phyloP scores from a whole-genome alignment of 2,797 vertebrate species.

The Channallabes apus region DNA sequence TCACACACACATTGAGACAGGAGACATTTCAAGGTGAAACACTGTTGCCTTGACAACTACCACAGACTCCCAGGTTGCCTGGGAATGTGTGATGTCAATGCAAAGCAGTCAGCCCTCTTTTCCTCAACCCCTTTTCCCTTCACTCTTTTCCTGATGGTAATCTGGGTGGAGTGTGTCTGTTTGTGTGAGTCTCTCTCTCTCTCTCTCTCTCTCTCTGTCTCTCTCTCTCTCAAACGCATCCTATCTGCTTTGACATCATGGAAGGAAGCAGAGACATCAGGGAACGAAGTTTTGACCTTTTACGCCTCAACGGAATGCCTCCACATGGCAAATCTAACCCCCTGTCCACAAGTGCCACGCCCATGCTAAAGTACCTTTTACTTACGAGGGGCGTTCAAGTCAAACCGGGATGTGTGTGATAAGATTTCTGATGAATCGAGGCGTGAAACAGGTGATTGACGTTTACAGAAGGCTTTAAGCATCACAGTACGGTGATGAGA shows the following conservation, averaged over 20 bases:
- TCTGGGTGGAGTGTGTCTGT: neutral
- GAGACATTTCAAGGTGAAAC: conserved; percentile 75
- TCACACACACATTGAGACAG: conserved; percentile 44
- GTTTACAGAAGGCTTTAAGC: no score
- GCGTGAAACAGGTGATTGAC: no score
- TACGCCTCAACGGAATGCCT: neutral
- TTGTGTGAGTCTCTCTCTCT: neutral
- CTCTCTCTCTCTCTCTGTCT: neutral
- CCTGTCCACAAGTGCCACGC: neutral
- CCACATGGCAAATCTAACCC: neutral
- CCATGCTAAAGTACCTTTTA: no score
- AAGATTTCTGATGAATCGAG: no score
- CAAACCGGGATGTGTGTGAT: no score
- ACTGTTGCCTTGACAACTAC: conserved; percentile 73
- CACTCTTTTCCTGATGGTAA: conserved; percentile 56
- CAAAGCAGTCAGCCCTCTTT: conserved; percentile 54
- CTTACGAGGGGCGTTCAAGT: no score
- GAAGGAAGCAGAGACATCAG: neutral
- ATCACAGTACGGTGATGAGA: no score
- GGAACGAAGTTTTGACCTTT: neutral
- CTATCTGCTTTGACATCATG: conserved; percentile 27
- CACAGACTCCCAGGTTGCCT: conserved; percentile 74
- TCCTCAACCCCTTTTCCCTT: conserved; percentile 58
- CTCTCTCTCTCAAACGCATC: neutral
- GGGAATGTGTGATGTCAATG: conserved; percentile 79